These are phyloP conservation scores for Pheosia tremula DNA, from an alignment of 2,888 invertebrate species.

Conservation along the genomic window DNA sequence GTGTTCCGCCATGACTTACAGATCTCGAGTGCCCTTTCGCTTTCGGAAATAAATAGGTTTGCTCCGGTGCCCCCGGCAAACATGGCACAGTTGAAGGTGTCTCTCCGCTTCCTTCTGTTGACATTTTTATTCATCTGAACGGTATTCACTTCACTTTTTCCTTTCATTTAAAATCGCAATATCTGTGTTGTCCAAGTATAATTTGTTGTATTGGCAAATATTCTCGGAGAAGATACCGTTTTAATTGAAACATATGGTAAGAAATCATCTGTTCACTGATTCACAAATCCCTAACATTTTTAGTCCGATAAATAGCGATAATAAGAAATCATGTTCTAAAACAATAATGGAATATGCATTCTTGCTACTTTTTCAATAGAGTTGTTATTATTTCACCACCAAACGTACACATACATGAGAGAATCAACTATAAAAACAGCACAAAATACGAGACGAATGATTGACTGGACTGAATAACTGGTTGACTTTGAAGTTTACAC, in stretches of 20 bases:
- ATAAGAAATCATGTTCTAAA: conserved; percentile 41
- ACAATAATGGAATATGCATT: conserved; percentile 41
- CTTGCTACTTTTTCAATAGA: conserved; percentile 38
- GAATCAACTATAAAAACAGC: conserved; percentile 56
- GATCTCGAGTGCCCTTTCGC: conserved; percentile 90
- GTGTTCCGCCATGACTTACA: conserved; percentile 92
- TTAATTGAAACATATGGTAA: conserved; percentile 76
- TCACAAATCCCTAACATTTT: conserved; percentile 66
- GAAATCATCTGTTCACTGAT: conserved; percentile 74
- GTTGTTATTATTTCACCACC: conserved; percentile 48
- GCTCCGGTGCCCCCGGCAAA: conserved; percentile 81
- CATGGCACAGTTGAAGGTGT: conserved; percentile 78
- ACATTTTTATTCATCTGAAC: conserved; percentile 88
- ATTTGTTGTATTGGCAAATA: conserved; percentile 44
- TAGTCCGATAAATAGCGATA: conserved; percentile 51
- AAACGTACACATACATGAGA: conserved; percentile 53
- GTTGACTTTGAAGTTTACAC: conserved; percentile 14
- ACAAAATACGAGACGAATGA: conserved; percentile 50
- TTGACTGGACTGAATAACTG: conserved; percentile 45
- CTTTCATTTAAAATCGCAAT: conserved; percentile 76
- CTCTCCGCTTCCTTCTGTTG: conserved; percentile 87
- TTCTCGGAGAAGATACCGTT: conserved; percentile 54
- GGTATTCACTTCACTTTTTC: conserved; percentile 61
- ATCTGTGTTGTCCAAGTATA: conserved; percentile 49
- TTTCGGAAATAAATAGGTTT: conserved; percentile 81